A percentile compares a stretch with the other conserved stretches of the same genome.
These are phyloP conservation scores for Tetrapedia diversipes DNA, from an alignment of 2,888 invertebrate genomes.

Conservation along the genomic window DNA sequence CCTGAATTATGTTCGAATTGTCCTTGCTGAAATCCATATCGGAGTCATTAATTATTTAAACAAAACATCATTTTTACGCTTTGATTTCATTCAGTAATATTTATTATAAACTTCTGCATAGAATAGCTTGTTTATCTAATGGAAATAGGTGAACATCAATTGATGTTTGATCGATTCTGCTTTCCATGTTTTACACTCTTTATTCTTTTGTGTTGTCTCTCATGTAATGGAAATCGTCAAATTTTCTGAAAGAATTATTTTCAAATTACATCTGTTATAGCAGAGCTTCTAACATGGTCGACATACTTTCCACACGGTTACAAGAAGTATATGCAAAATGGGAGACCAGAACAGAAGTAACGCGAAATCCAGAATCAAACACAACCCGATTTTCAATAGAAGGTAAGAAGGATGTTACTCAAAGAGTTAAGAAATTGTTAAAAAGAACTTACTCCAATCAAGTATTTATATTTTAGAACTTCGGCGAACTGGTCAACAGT, in stretches of 20 bases:
- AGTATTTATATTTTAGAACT: slow-evolving; percentile 64
- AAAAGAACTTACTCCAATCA: neutral
- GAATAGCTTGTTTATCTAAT: neutral
- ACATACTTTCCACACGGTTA: slow-evolving; percentile 84
- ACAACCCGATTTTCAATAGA: slow-evolving; percentile 76
- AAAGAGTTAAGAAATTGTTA: neutral
- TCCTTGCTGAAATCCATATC: neutral
- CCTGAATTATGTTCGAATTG: neutral
- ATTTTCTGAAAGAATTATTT: neutral
- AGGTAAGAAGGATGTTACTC: slow-evolving; percentile 68
- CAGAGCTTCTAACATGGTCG: slow-evolving; percentile 85
- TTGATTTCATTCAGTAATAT: slow-evolving; percentile 4
- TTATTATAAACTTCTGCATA: neutral
- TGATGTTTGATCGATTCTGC: no score
- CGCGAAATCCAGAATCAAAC: slow-evolving; percentile 78
- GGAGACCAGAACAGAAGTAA: slow-evolving; percentile 80
- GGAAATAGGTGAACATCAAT: neutral
- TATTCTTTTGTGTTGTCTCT: neutral
- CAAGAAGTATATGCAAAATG: slow-evolving; percentile 84
- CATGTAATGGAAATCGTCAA: neutral
- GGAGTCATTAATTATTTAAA: neutral
- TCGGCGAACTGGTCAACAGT: slow-evolving; percentile 76
- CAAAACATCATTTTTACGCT: neutral
- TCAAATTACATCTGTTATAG: slow-evolving; percentile 44
- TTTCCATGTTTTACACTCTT: neutral